Evolutionary conservation across 2,797 vertebrate species (phyloP).

Genomic region (Channallabes apus): DNA sequence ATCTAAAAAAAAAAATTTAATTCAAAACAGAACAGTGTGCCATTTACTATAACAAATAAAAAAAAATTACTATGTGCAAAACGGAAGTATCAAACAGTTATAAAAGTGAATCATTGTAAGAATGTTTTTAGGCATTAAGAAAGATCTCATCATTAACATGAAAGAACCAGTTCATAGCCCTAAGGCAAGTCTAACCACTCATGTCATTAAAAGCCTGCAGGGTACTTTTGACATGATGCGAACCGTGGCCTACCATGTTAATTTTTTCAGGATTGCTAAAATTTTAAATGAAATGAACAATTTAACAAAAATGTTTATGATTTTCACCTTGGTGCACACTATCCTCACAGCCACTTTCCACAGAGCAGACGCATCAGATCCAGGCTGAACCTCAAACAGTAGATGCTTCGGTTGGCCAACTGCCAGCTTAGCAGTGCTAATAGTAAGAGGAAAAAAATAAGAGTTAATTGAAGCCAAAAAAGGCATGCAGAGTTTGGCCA

Average conservation of each 20-base stretch:
- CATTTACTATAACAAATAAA: too few relatives aligned
- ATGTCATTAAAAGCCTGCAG: background rate
- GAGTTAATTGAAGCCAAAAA: background rate
- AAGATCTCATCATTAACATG: too few relatives aligned
- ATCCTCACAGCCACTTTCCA: slow-evolving; percentile 94
- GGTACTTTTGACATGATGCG: background rate
- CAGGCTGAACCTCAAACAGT: slow-evolving; percentile 93
- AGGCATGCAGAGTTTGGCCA: too few relatives aligned
- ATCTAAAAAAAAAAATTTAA: too few relatives aligned
- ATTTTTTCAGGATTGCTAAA: background rate
- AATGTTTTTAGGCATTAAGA: too few relatives aligned
- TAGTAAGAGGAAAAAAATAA: background rate
- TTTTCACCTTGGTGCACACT: slow-evolving; percentile 92
- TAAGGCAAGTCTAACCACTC: background rate
- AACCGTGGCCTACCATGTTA: background rate
- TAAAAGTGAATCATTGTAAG: too few relatives aligned
- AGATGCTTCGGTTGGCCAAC: slow-evolving; percentile 93
- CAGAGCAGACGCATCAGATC: slow-evolving; percentile 90
- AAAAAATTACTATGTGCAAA: too few relatives aligned
- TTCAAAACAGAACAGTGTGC: too few relatives aligned
- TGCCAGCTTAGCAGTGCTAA: slow-evolving; percentile 87
- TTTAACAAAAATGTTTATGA: background rate
- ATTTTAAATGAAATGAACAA: background rate
- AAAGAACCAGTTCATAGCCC: too few relatives aligned
- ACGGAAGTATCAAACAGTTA: too few relatives aligned